Evolutionary conservation across 2,888 invertebrate genomes (phyloP).

Genomic region (Trachelus iudaicus): DNA sequence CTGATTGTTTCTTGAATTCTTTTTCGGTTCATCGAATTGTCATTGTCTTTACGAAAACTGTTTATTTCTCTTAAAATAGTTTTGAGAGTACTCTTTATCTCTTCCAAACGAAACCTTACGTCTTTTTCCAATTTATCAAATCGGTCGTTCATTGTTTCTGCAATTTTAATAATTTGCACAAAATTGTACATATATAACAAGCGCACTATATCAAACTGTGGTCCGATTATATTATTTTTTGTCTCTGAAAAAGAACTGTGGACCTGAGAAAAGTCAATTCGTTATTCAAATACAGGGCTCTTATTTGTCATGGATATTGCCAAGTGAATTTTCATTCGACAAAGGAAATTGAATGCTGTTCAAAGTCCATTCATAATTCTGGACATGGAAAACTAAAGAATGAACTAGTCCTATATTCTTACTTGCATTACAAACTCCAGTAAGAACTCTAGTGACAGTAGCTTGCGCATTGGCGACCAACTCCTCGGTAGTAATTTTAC

Average conservation of each 20-base stretch:
- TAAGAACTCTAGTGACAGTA: conserved; percentile 61
- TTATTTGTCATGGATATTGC: not conserved
- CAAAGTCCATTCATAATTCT: not conserved
- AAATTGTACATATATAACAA: not conserved
- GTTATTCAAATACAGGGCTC: not conserved
- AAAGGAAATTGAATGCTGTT: not conserved
- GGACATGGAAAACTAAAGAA: not conserved
- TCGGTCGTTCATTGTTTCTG: conserved; percentile 45
- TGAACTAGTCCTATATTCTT: conserved; percentile 5
- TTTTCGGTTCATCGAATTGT: not conserved
- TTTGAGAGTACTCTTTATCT: conserved; percentile 30
- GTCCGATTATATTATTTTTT: not conserved
- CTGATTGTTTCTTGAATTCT: not conserved
- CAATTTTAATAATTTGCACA: conserved; percentile 17
- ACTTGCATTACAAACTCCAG: conserved; percentile 62
- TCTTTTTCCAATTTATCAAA: conserved; percentile 39
- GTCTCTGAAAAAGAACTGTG: not conserved
- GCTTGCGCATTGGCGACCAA: conserved; percentile 63
- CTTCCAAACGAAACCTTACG: conserved; percentile 36
- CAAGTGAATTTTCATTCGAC: not conserved
- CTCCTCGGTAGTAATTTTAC: conserved; percentile 61
- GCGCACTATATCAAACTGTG: not conserved
- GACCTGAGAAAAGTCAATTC: not conserved
- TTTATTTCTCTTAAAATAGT: not conserved
- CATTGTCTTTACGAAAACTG: not conserved